phyloP scores from a whole-genome alignment of 2,797 vertebrate species.

The Pteropus rufus region DNA sequence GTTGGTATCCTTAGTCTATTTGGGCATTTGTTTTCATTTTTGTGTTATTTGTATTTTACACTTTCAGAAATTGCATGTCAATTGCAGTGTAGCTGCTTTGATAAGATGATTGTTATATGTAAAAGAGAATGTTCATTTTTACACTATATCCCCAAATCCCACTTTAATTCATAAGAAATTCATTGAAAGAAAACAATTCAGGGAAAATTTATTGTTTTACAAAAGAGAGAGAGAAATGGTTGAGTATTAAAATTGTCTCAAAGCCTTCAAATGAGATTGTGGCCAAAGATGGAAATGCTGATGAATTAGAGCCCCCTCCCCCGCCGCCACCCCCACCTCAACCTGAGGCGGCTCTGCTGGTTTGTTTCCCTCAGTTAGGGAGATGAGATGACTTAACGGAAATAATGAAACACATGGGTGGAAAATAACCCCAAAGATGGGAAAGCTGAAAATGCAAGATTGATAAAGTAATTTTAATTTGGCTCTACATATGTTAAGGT shows the following conservation, averaged over 20 bases:
- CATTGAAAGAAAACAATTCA: neutral
- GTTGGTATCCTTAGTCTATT: too few species aligned
- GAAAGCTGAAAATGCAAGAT: constrained; percentile 72
- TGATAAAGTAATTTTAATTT: constrained; percentile 79
- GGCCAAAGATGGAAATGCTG: neutral
- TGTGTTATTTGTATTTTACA: neutral
- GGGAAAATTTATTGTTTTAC: neutral
- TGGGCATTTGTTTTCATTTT: fast-evolving
- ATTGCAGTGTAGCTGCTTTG: neutral
- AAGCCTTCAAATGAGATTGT: neutral
- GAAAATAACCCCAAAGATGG: constrained; percentile 69
- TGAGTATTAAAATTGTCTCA: neutral
- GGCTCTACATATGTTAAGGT: constrained; percentile 78
- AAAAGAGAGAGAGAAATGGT: neutral
- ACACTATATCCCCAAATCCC: neutral
- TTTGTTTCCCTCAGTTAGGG: neutral
- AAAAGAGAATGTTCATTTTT: neutral
- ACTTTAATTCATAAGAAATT: neutral
- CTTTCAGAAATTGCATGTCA: too few species aligned
- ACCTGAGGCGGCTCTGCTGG: neutral
- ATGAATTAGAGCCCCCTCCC: too few species aligned
- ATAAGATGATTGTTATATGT: neutral
- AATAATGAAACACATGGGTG: constrained; percentile 71
- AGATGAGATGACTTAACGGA: neutral
- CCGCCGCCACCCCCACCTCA: neutral